Evolutionary conservation across 2,888 invertebrate genomes (phyloP), one percentile per base, ranked within the genome.

Genomic region (Drosophila neutralis): DNA sequence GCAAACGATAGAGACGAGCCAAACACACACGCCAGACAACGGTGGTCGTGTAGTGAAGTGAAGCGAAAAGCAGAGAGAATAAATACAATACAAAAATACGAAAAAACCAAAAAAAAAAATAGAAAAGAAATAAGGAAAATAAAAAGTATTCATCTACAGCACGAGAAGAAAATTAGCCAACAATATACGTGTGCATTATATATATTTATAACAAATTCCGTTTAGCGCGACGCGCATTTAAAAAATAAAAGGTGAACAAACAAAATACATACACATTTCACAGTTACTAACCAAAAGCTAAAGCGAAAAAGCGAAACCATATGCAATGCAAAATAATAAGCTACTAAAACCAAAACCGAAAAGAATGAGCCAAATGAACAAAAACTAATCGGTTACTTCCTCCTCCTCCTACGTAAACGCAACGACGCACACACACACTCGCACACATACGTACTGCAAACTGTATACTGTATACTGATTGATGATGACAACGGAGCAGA

Each of bases 341-440:
- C 67, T 67, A 83, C 89, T 83, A 56, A 82, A 85, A 68, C 29
- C 40, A 15, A 57, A 57, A 29, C 21, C 52, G 63, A 75, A 73
- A 75, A 88, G 72, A 78, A 64, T 72, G 69, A 78, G 76, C 58
- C 78, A 83, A 89, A 84, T 81, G 83, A 76, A 74, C 54, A 77
- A 78, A 78, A 80, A 89, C 87, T 89, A 85, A 85, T 89, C 85
- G 82, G 85, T 87, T 87, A 89, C 85, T 85, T 85, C 83, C 83
- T 87, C 78, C 88, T 86, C 78, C 80, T 71, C 5, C 40, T 57
- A 57, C 40, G 27, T 54, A 76, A 65, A 84, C 85, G 57, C 69
- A 70, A 77, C 77, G 57, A 56, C 69, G 51, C 71, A 29, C 65
- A 29, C 40, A 13, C 59, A 18, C 62, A 29, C 79, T 38, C 61